A percentile compares a stretch with the other conserved stretches of the same genome.
Evolutionary conservation across 2,888 invertebrate genomes (phyloP).

Genomic region (Hartigia nigra): DNA sequence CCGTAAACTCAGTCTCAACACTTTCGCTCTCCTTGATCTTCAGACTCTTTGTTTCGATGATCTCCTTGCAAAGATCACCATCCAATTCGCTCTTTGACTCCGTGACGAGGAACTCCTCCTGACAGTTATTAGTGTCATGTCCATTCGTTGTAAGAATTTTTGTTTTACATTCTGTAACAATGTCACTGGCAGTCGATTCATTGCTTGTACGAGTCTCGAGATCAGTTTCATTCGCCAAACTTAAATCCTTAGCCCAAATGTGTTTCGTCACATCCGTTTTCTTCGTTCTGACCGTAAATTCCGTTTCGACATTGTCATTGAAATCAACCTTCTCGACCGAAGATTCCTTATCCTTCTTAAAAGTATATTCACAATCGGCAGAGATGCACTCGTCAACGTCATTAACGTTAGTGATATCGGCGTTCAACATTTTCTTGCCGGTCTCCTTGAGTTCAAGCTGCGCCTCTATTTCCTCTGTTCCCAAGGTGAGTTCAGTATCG

Average conservation of each 20-base stretch:
- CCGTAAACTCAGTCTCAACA: slow-evolving; percentile 15
- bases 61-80: slow-evolving; percentile 14
- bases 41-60: slow-evolving; percentile 14
- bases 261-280: slow-evolving; percentile 15
- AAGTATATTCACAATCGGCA: slow-evolving; percentile 36
- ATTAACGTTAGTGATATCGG: background rate
- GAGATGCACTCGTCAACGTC: background rate
- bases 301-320: slow-evolving; percentile 35
- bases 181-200: slow-evolving; percentile 26
- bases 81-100: slow-evolving; percentile 6
- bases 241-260: slow-evolving; percentile 22
- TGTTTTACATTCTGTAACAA: slow-evolving; percentile 16
- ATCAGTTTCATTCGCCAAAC: slow-evolving; percentile 33
- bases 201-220: slow-evolving; percentile 29
- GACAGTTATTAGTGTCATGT: slow-evolving; percentile 35
- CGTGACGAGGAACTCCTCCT: slow-evolving; percentile 58
- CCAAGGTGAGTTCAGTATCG: slow-evolving; percentile 14
- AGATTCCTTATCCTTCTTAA: slow-evolving; percentile 27
- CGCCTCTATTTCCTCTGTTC: background rate
- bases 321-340: slow-evolving; percentile 17
- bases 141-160: slow-evolving; percentile 29
- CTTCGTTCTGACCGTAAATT: slow-evolving; percentile 28
- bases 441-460: slow-evolving; percentile 1
- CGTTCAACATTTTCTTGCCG: background rate
- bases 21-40: slow-evolving; percentile 16